Base-by-base conservation (phyloP, 2,888 invertebrate species). In the Rhingia campestris region DNA sequence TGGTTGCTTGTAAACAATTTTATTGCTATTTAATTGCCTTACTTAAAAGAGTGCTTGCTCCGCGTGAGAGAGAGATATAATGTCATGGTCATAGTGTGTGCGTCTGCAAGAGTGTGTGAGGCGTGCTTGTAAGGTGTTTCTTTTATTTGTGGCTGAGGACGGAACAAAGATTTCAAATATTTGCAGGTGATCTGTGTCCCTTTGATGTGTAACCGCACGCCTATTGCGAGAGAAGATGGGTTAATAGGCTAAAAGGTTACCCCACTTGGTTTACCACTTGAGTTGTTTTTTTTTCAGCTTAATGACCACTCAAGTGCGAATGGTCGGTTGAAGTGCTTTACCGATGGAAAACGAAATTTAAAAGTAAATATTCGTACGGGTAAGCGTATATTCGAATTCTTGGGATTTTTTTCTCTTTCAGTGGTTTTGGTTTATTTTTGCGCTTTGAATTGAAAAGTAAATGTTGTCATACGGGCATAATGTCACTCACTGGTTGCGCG, bases 1-100 rank as follows among this genome's bases (percentile, higher is more conserved):
- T 70, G 75, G 75, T 67, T 70, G 39, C 72, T 32, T 30, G 39
- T 58, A 76, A 47, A 56, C 45, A 64, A 73, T 82, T 82, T 79
- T 79, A 82, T 82, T 82, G 82, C 79, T 67, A 67, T 82, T 79
- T 79, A 82, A 82, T 82, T 82, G 82, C 79, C 54, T 64, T 58
- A 58, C 81, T 81, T 75, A 70, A 69, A 70, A 69, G 54, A 22
- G 58, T 30, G 39, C 2, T 3, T 5, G 22, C 22, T 22, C 22
- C 22, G 22, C 22, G 22, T 22, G 22, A n/a, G 53, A 4, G 41
- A 66, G 66, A 22, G 14, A 47, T 53, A 39, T 59, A 33, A 22
- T 56, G 49, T 58, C 80, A 74, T 75, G 80, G 80, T 63, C 80
- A 49, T 12, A 9, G 43, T 51, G 30, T 6, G 33, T 41, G 39